Base-by-base conservation (phyloP, 2,113 vertebrate species). In the Vireo altiloquus region DNA sequence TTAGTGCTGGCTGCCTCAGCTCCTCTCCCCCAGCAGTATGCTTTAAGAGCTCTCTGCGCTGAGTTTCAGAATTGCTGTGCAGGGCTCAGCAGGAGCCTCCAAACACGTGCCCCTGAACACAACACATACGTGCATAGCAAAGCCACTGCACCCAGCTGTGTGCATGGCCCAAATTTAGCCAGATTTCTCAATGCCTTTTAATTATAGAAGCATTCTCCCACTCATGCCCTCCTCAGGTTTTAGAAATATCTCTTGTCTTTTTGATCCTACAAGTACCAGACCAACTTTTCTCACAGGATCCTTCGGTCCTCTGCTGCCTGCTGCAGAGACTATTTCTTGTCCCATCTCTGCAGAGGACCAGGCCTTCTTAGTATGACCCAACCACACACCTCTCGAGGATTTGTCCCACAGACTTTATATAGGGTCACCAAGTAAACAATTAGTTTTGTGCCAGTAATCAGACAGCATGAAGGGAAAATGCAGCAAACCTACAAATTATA, bases 91-190 rank as follows among this genome's bases (percentile, higher is more conserved):
- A 12, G 1, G 2, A 2, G 46, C 8, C 47, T 89, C 46, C 1
- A 4, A 65, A 37, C 2, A 1, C 19, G 3, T 42, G 59, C 35
- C 31, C 39, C 82, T 13, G 25, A 56, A 44, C 53, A 72, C 49
- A 42, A 16, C 40, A 35, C 11, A 9, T 21, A 5, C 4, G 1
- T 49, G 42, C 5, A 1, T 22, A 31, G 47, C 40, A 81, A 69
- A 87, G 27, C 30, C 49, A 33, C 2, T 33, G 23, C 16, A 64
- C 33, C 28, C 65, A 60, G 42, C 40, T 83, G 14, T 15, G 9
- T 0, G 0, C 2, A 8, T 0, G 1, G 6, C 4, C 46, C 47
- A 65, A 28, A 37, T 63, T 56, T 27, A 89, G 42, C 23, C 44
- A 57, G 37, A 37, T 85, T 86, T 57, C 46, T 85, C 64, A 61